Evolutionary conservation across 2,888 invertebrate species (phyloP).

Genomic region (Troglohyphantes excavatus): DNA sequence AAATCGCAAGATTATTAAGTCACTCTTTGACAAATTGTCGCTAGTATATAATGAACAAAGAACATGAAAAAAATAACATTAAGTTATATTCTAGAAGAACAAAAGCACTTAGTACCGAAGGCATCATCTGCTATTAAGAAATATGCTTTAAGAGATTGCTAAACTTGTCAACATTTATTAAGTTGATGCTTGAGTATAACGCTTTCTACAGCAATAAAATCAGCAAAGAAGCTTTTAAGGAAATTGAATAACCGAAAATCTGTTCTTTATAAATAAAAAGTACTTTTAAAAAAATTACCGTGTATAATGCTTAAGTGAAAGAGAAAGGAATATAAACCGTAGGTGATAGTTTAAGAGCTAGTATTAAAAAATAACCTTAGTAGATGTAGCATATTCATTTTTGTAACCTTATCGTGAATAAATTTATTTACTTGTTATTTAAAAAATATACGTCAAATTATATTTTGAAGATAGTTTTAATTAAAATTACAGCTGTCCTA

Average conservation of each 20-base stretch:
- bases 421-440: too few relatives aligned
- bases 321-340: too few relatives aligned
- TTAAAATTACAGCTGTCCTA: too few relatives aligned
- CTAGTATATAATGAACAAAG: background rate
- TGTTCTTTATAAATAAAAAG: background rate
- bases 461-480: too few relatives aligned
- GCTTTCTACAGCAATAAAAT: slow-evolving; percentile 47
- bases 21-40: background rate
- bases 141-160: slow-evolving; percentile 18
- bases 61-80: background rate
- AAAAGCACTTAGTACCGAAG: background rate
- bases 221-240: slow-evolving; percentile 39
- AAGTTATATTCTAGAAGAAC: background rate
- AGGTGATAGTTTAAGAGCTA: too few relatives aligned
- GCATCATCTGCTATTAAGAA: slow-evolving; percentile 34
- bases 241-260: slow-evolving; percentile 34
- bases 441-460: too few relatives aligned
- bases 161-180: slow-evolving; percentile 58
- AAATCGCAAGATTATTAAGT: background rate
- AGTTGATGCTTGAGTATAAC: slow-evolving; percentile 29
- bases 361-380: too few relatives aligned
- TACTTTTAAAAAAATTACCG: too few relatives aligned
- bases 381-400: too few relatives aligned
- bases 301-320: too few relatives aligned
- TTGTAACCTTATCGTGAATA: too few relatives aligned